A percentile compares a stretch with the other conserved stretches of the same genome.
Conservation (phyloP, 2,113 vertebrate genomes). For the Saccopteryx leptura region DNA sequence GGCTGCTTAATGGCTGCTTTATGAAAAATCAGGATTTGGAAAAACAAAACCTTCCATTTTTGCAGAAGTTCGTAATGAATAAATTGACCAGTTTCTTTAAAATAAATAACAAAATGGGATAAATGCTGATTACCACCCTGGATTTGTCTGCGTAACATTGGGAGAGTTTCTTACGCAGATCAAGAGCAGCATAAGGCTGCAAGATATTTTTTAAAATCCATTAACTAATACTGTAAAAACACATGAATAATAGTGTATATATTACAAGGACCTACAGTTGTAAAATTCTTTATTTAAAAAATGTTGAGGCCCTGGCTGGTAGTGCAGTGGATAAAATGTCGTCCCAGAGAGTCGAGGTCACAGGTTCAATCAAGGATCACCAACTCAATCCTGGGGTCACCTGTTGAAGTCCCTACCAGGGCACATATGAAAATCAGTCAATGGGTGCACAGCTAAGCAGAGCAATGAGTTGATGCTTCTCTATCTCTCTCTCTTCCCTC, state of each 20-base stretch:
- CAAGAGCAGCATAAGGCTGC: background rate
- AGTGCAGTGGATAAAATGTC: no score
- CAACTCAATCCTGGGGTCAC: no score
- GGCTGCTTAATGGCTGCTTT: background rate
- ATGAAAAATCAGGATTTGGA: background rate
- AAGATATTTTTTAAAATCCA: slow-evolving; percentile 50
- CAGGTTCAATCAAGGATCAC: no score
- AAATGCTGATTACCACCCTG: background rate
- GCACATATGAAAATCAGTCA: no score
- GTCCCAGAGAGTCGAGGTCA: no score
- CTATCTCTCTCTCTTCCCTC: no score
- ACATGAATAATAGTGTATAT: background rate
- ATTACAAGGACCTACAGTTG: background rate
- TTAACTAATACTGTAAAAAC: background rate
- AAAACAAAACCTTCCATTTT: background rate
- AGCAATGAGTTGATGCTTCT: no score
- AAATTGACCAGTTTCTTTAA: background rate
- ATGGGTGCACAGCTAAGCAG: no score
- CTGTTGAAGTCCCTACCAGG: no score
- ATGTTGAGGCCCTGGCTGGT: background rate
- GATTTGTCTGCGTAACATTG: background rate
- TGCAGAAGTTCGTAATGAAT: background rate
- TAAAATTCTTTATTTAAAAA: slow-evolving; percentile 36
- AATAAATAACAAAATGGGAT: background rate
- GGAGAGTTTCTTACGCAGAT: slow-evolving; percentile 48